Base-by-base conservation (phyloP, 2,888 invertebrate species). In the Abscondita cerata region DNA sequence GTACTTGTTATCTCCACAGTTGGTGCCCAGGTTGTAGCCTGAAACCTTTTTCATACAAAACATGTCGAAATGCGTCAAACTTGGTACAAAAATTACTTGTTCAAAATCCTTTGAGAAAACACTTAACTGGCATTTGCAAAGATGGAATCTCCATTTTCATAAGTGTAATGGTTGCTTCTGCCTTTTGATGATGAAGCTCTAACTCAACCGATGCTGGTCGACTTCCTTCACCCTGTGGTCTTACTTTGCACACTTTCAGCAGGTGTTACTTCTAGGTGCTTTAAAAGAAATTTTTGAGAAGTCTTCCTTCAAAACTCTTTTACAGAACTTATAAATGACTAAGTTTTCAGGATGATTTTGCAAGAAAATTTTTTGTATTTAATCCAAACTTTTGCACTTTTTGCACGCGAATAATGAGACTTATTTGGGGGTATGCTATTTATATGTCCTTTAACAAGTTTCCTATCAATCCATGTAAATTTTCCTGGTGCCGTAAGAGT, bases 21-120 rank as follows among this genome's bases (percentile, higher is more conserved):
- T 69, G 25, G 73, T 52, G 20, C 68, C 66, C 12, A 73, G 61
- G 61, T 73, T 73, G 55, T 70, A 73, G 46, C 68, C 69, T 53
- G 71, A 70, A 18, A 73, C 63, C 58, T 75, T 71, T 20, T 73
- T 66, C n/a, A 61, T 51, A 64, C 75, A 74, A 56, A 73, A 76
- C 66, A 75, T 73, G n/a, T n/a, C n/a, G n/a, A n/a, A n/a, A n/a
- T n/a, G n/a, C n/a, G 51, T 70, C 52, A 76, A 66, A 41, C 69
- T 73, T 12, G 73, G 75, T 44, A 71, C 62, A 40, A 70, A 71
- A 47, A 73, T 57, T 19, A 73, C 73, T 64, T 75, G 71, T 62
- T 75, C 69, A 51, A 75, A 63, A 63, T 75, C 73, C 62, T 74
- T 67, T 15, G 70, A n/a, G 18, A 67, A 36, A 12, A 51, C 60